Base-by-base conservation (phyloP, 1,140 invertebrate genomes). In the Triops cancriformis region DNA sequence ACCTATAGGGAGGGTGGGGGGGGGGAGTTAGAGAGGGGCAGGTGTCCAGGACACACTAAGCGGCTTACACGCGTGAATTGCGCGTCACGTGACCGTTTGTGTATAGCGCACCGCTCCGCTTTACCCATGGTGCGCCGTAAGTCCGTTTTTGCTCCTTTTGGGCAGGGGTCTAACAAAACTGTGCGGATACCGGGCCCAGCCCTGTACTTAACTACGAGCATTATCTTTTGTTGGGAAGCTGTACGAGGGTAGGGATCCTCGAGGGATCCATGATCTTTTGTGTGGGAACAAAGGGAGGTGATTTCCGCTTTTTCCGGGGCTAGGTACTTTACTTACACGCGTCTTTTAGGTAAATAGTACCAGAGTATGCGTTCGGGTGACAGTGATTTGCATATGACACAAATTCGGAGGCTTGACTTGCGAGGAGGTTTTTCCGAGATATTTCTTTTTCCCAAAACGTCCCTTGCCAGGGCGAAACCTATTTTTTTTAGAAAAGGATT, bases 31-130 rank as follows among this genome's bases (percentile, higher is more conserved):
- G 23, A 64, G 51, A 64, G 51, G 51, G 51, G 51, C 51, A 64
- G 51, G 51, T 64, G 51, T 14, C 51, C 10, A 64, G 51, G 18
- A 64, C 51, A 18, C 51, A 64, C 51, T 64, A 64, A 64, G 51
- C 51, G 51, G 51, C 51, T 64, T 64, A 64, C 14, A 64, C 51
- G 51, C 51, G 51, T 64, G 51, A 64, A 64, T 64, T 64, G 51
- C 51, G 18, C 14, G 51, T 64, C 51, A 64, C 51, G 51, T 64
- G 51, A 64, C 51, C 51, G 14, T 23, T 64, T 64, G 51, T 64
- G 18, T 64, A 64, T 18, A 23, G 51, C 23, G 5, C 51, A 5
- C 51, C 23, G 14, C 51, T 64, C 51, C 51, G 31, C 7, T 64
- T 23, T 23, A 64, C 18, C 51, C 51, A n/a, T 7, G 31, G 31